Evolutionary conservation across 2,888 invertebrate genomes (phyloP), one percentile per base, ranked within the genome.

Genomic region (Athalia circularis): DNA sequence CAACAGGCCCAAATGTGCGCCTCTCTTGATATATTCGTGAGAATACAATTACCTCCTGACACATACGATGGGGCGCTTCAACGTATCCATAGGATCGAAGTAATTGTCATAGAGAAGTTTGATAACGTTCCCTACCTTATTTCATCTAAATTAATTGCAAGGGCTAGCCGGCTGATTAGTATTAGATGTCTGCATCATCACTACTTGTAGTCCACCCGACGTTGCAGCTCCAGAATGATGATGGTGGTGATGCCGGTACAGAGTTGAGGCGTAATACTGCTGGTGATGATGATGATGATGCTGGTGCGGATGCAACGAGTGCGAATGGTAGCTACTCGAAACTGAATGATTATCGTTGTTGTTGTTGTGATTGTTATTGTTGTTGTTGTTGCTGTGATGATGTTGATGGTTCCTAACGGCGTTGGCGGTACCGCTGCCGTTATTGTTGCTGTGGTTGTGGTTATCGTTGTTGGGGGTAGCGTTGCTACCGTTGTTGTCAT

Each of bases 181-280:
- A 59, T 79, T 83, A 61, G 86, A 81, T 4, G 87, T 80, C 59
- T 89, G 88, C 84, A 89, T 87, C 81, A 88, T 84, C 64, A 85
- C 72, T 11, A 79, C 45, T 80, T 81, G 70, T 83, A 82, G 11
- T 83, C 83, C 68, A 81, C 77, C 52, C 43, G 62, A 61, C 29
- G 62, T 43, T n/a, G 64, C 43, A 62, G 79, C 79, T 6, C 76
- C 78, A 57, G 79, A 77, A 7, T 89, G 87, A 80, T 89, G 89
- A 79, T 88, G 89, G 79, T 89, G 89, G 78, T 88, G 89, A 79
- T 88, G 90, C 79, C 89, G 90, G 80, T 90, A 88, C 7, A 89
- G 83, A 3, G 88, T 86, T 70, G 89, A 87, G 64, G 90, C 88
- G 80, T 90, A 89, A 87, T 90, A 90, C 89, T 90, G 90, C 84